These are phyloP conservation scores for Entosphenus tridentatus DNA, from an alignment of 2,113 vertebrate genomes.

Conservation along the genomic window DNA sequence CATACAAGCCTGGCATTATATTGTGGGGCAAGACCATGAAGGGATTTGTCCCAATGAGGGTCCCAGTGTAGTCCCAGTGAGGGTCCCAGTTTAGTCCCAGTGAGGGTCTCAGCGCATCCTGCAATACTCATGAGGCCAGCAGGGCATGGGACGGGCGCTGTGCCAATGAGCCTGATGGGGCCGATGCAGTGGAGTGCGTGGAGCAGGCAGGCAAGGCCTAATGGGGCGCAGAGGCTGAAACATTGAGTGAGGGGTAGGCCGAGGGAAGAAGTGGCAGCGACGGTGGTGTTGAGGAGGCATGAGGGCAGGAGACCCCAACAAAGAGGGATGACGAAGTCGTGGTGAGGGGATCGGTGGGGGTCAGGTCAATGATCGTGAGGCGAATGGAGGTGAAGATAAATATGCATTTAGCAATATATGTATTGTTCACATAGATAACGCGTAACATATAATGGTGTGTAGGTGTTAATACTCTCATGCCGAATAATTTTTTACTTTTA, in stretches of 20 bases:
- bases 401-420: not conserved
- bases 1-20: no score
- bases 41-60: no score
- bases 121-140: no score
- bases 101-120: no score
- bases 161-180: no score
- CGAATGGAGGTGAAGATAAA: not conserved
- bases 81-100: no score
- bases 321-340: not conserved
- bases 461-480: conserved; percentile 1
- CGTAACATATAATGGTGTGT: not conserved
- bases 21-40: no score
- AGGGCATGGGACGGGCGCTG: no score
- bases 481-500: not conserved
- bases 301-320: not conserved
- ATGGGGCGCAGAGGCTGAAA: not conserved
- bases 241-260: not conserved
- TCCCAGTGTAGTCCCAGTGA: no score
- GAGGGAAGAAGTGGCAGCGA: not conserved
- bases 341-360: not conserved
- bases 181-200: not conserved
- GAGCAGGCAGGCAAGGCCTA: not conserved
- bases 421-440: not conserved
- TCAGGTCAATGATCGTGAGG: not conserved
- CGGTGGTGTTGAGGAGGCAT: not conserved